Conservation (phyloP, 92 coral and sea anemone species). For the Palythoa grandis region DNA sequence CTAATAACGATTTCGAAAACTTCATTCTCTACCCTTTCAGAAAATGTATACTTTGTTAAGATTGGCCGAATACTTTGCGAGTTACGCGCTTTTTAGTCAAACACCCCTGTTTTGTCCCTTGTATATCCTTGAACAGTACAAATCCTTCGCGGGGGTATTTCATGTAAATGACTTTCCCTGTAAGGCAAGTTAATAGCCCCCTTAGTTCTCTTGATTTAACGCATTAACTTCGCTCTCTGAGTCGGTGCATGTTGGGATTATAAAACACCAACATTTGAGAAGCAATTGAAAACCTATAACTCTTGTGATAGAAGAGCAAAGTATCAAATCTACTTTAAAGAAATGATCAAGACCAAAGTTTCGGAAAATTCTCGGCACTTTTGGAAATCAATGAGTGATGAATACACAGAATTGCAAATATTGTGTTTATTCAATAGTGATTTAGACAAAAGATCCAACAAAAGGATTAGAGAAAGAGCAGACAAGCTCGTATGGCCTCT, state of each 20-base stretch:
- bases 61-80: too few relatives aligned
- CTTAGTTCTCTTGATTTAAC: background rate
- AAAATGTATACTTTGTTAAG: too few relatives aligned
- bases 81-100: too few relatives aligned
- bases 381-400: conserved; percentile 7
- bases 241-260: background rate
- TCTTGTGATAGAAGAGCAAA: background rate
- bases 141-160: conserved; percentile 1
- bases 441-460: conserved; percentile 23
- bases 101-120: too few relatives aligned
- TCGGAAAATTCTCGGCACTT: background rate
- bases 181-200: background rate
- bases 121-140: background rate
- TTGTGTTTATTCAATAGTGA: conserved; percentile 1
- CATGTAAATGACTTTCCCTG: background rate
- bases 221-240: background rate
- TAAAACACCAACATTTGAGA: background rate
- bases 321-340: background rate
- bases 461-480: conserved; percentile 8
- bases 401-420: background rate
- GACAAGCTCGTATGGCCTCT: background rate
- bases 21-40: too few relatives aligned
- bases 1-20: too few relatives aligned
- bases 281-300: background rate
- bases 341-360: background rate